Conservation (phyloP, 2,797 vertebrate species). For the Chaunax sp. region DNA sequence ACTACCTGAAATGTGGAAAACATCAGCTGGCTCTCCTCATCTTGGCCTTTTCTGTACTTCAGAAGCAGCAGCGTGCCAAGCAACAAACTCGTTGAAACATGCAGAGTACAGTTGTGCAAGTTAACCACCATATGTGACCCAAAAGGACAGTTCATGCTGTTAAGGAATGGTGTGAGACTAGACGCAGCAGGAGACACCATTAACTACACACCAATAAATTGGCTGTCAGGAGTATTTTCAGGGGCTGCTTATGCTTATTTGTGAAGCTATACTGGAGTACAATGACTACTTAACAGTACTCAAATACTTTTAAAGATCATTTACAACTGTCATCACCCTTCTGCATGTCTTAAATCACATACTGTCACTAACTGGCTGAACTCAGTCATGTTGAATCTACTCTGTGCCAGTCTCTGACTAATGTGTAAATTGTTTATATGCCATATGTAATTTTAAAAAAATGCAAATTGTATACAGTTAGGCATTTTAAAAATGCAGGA, state of each 20-base stretch:
- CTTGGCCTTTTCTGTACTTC: constrained; percentile 18
- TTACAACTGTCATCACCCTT: neutral
- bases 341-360: neutral
- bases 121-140: neutral
- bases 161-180: neutral
- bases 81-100: constrained; percentile 4
- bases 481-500: too few species aligned
- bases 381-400: too few species aligned
- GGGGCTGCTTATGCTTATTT: neutral
- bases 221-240: neutral
- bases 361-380: too few species aligned
- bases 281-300: neutral
- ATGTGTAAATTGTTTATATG: too few species aligned
- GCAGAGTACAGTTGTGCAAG: neutral
- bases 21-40: constrained; percentile 17
- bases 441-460: too few species aligned
- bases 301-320: too few species aligned
- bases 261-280: neutral
- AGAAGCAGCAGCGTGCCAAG: too few species aligned
- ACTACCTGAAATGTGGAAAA: neutral
- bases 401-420: too few species aligned
- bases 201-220: neutral
- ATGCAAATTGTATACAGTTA: too few species aligned
- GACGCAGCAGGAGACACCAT: too few species aligned
- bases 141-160: neutral